A percentile compares a stretch with the other conserved stretches of the same genome.
Evolutionary conservation across 2,113 vertebrate species (phyloP).

Genomic region (Megalops atlanticus): DNA sequence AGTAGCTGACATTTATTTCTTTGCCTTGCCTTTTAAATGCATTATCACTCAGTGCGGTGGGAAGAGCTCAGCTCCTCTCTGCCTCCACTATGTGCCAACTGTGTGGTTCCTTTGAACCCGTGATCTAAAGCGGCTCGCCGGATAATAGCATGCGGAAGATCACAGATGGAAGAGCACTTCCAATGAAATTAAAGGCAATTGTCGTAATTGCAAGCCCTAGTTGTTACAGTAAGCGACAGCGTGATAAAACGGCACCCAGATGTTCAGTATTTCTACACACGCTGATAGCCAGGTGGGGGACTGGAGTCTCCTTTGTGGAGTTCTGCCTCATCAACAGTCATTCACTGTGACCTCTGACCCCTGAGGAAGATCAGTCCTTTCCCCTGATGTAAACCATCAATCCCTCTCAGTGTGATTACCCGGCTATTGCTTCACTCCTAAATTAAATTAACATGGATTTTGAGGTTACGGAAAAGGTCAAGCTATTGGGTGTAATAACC

Average conservation of each 20-base stretch:
- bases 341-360: slow-evolving; percentile 18
- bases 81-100: not conserved
- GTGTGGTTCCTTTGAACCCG: not conserved
- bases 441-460: not conserved
- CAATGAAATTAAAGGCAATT: slow-evolving; percentile 35
- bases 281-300: slow-evolving; percentile 15
- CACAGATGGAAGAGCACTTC: slow-evolving; percentile 25
- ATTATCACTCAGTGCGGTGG: not conserved
- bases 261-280: slow-evolving; percentile 18
- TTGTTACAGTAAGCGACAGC: slow-evolving; percentile 37
- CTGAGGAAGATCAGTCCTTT: slow-evolving; percentile 25
- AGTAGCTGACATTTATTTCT: no score
- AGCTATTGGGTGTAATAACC: not conserved
- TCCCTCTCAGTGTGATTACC: not conserved
- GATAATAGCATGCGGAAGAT: slow-evolving; percentile 27
- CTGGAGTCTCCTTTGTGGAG: slow-evolving; percentile 12
- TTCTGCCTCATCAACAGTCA: slow-evolving; percentile 5
- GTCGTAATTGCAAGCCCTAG: slow-evolving; percentile 36
- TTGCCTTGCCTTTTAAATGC: not conserved
- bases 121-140: not conserved
- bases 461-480: not conserved
- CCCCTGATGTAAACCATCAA: not conserved
- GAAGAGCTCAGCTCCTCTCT: not conserved
- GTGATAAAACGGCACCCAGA: slow-evolving; percentile 30
- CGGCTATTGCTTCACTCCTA: not conserved